A percentile compares a stretch with the other conserved stretches of the same genome.
These are phyloP conservation scores for Sphaerophoria taeniata DNA, from an alignment of 2,888 invertebrate genomes.

Conservation along the genomic window DNA sequence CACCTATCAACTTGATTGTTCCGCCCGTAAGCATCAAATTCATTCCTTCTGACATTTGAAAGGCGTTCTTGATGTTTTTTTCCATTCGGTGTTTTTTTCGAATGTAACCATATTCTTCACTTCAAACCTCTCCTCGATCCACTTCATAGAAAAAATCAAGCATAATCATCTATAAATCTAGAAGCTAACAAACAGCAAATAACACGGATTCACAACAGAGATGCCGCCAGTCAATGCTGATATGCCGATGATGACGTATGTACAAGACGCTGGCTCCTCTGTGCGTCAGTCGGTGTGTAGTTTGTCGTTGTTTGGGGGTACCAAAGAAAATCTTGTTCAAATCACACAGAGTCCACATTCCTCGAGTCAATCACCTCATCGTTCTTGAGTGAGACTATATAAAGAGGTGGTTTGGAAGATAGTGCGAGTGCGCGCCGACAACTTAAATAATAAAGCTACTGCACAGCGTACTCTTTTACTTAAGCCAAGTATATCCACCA, in stretches of 20 bases:
- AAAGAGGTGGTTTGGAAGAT: conserved; percentile 66
- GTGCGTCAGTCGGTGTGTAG: too few species aligned
- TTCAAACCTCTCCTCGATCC: neutral
- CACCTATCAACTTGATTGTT: conserved; percentile 56
- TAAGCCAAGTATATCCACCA: conserved; percentile 15
- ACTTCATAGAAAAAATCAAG: neutral
- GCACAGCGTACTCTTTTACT: conserved; percentile 51
- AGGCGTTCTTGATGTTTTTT: conserved; percentile 20
- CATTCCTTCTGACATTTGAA: conserved; percentile 63
- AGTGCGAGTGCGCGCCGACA: conserved; percentile 64
- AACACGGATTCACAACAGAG: conserved; percentile 51
- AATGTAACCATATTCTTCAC: conserved; percentile 32
- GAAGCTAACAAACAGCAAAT: conserved; percentile 53
- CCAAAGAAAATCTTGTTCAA: conserved; percentile 61
- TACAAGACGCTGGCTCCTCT: conserved; percentile 19
- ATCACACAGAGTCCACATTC: conserved; percentile 62
- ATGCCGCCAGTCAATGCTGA: conserved; percentile 60
- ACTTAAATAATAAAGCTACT: conserved; percentile 62
- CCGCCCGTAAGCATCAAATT: conserved; percentile 59
- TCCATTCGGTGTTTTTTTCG: conserved; percentile 27
- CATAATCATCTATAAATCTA: conserved; percentile 41
- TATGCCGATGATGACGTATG: conserved; percentile 53
- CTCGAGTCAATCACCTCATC: conserved; percentile 71
- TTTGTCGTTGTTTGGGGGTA: neutral
- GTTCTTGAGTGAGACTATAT: conserved; percentile 28